Evolutionary conservation across 37 sponge, comb jelly and placozoan species (phyloP).

Genomic region (Haliclona indistincta): DNA sequence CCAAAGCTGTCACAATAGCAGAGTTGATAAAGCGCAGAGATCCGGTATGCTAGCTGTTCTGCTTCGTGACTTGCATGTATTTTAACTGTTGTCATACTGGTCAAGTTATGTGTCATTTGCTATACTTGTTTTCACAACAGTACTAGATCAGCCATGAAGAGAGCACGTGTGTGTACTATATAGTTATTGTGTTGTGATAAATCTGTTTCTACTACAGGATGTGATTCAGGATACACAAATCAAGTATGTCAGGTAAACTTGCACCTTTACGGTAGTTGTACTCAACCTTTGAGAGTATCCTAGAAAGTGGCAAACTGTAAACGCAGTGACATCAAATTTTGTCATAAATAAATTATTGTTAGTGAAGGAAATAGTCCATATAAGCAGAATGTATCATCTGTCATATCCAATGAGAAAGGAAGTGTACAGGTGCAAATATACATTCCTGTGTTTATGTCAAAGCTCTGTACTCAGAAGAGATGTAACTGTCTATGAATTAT

Average conservation of each 20-base stretch:
- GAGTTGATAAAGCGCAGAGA: conserved; percentile 46
- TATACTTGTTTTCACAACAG: too few relatives aligned
- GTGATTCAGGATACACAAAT: conserved; percentile 33
- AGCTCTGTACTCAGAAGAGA: too few relatives aligned
- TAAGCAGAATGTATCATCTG: too few relatives aligned
- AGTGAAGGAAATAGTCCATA: too few relatives aligned
- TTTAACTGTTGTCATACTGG: neutral
- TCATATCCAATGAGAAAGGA: too few relatives aligned
- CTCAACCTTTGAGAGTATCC: too few relatives aligned
- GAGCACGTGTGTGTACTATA: neutral
- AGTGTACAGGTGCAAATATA: neutral
- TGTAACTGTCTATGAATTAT: too few relatives aligned
- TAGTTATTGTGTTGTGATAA: neutral
- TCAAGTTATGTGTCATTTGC: too few relatives aligned
- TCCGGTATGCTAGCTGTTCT: conserved; percentile 7
- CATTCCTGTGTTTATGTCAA: too few relatives aligned
- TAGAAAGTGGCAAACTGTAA: too few relatives aligned
- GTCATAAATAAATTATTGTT: too few relatives aligned
- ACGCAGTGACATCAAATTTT: too few relatives aligned
- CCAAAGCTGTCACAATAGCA: conserved; percentile 48
- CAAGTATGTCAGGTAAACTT: conserved; percentile 34
- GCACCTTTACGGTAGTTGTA: neutral
- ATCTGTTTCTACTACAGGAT: neutral
- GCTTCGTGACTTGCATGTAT: neutral
- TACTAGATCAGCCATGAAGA: neutral